Evolutionary conservation across 2,113 vertebrate species (phyloP).

Genomic region (Meleagris gallopavo): DNA sequence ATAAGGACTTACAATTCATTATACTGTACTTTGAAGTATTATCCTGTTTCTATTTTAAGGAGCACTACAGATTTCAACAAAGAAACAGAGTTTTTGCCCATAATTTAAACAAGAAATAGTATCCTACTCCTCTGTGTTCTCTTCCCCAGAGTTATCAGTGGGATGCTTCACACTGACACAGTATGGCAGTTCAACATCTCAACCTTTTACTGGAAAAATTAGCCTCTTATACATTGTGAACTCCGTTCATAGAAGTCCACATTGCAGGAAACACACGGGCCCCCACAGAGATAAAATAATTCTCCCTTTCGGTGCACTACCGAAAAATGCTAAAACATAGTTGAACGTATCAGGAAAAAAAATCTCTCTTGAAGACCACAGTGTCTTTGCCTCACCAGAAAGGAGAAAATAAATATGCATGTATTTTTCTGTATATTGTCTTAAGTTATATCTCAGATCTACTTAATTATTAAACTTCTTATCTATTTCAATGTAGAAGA

Average conservation of each 20-base stretch:
- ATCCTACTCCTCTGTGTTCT: not conserved
- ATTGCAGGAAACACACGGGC: conserved; percentile 40
- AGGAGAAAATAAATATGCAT: not conserved
- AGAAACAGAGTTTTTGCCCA: not conserved
- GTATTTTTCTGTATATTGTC: not conserved
- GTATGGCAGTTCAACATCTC: conserved; percentile 40
- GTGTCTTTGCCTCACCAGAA: not conserved
- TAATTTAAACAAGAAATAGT: conserved; percentile 20
- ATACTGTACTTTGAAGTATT: conserved; percentile 6
- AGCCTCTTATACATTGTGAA: conserved; percentile 40
- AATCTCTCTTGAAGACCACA: not conserved
- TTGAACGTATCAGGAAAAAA: not conserved
- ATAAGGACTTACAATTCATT: conserved; percentile 3
- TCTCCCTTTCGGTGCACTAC: conserved; percentile 15
- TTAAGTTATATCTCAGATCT: not conserved
- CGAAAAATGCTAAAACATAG: conserved; percentile 53
- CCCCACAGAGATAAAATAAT: conserved; percentile 45
- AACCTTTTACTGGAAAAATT: conserved; percentile 53
- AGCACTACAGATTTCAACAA: not conserved
- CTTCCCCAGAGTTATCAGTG: not conserved
- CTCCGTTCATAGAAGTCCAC: conserved; percentile 26
- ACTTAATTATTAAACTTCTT: not conserved
- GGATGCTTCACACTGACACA: not conserved
- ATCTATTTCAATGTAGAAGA: not conserved
- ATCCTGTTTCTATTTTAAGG: not conserved